These are phyloP conservation scores for Ariopsis seemanni DNA, from an alignment of 2,113 vertebrate species.

Conservation along the genomic window DNA sequence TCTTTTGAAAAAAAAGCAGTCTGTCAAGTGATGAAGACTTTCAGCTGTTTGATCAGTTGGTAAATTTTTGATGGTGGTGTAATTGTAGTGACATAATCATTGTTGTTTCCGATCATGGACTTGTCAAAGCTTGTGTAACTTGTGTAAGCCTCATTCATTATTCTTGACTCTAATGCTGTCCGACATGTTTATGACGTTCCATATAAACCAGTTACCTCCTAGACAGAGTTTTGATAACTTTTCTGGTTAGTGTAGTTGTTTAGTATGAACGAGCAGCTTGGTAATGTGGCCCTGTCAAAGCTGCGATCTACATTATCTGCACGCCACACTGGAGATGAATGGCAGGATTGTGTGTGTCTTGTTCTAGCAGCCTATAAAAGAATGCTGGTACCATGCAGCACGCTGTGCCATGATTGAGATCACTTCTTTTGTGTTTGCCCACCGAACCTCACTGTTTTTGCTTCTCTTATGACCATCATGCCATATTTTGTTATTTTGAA, in stretches of 20 bases:
- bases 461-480: conserved; percentile 25
- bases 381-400: conserved; percentile 67
- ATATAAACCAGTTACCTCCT: background rate
- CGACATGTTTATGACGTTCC: background rate
- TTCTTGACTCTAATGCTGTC: background rate
- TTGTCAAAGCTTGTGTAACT: background rate
- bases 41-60: background rate
- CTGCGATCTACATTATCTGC: conserved; percentile 61
- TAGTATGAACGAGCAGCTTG: conserved; percentile 37
- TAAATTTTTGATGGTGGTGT: background rate
- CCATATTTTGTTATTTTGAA: conserved; percentile 49
- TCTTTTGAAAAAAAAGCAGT: background rate
- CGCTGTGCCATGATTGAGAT: conserved; percentile 57
- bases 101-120: background rate
- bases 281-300: conserved; percentile 24
- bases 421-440: conserved; percentile 67
- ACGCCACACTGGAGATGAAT: conserved; percentile 69
- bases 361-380: conserved; percentile 59
- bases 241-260: background rate
- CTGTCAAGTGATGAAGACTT: background rate
- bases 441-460: conserved; percentile 61
- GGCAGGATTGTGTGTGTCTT: conserved; percentile 63
- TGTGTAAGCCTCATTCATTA: background rate
- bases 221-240: background rate
- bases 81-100: background rate